Evolutionary conservation across 1,140 invertebrate genomes (phyloP), one percentile per base, ranked within the genome.

Genomic region (Brachionus angularis): DNA sequence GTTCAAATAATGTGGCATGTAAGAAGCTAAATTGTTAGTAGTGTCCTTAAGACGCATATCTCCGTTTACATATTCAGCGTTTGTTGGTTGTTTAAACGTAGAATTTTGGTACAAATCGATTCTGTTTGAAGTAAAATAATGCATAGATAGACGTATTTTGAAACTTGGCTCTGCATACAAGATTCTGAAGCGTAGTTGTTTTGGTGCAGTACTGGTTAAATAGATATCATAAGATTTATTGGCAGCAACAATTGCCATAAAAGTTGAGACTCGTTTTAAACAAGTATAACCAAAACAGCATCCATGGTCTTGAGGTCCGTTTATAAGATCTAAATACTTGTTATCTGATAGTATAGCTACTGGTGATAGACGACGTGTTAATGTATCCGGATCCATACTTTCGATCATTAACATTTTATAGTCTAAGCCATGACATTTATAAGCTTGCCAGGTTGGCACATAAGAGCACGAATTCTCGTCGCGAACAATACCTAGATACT

Each of bases 201-300:
- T 73, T 7, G 80, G 79, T 5, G 74, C 67, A 0, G 14, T 27
- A 5, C 42, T 73, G 18, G 49, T 71, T n/a, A 73, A 39, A 47
- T 44, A 71, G 4, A 73, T 21, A 21, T 71, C 52, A 5, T 39
- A 73, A 14, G 25, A 29, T 73, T 75, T 64, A 77, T 77, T 74
- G 16, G 74, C 49, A 7, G 73, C 74, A 1, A 80, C 77, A 50
- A 81, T 53, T 16, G 77, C 74, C 62, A 73, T 74, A 73, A 81
- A 81, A 5, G 76, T 77, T 8, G 79, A 80, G 0, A 81, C 25
- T 10, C 80, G 73, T 58, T 77, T 76, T 21, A 75, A 73, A 71
- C 80, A 81, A 3, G 80, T 79, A 47, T 81, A 81, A 14, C 79
- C 78, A 31, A 69, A 72, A 73, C 79, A 80, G 76, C 78, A 79